Evolutionary conservation across 1,140 invertebrate genomes (phyloP), one percentile per base, ranked within the genome.

Genomic region (Paramacrobiotus metropolitanus): DNA sequence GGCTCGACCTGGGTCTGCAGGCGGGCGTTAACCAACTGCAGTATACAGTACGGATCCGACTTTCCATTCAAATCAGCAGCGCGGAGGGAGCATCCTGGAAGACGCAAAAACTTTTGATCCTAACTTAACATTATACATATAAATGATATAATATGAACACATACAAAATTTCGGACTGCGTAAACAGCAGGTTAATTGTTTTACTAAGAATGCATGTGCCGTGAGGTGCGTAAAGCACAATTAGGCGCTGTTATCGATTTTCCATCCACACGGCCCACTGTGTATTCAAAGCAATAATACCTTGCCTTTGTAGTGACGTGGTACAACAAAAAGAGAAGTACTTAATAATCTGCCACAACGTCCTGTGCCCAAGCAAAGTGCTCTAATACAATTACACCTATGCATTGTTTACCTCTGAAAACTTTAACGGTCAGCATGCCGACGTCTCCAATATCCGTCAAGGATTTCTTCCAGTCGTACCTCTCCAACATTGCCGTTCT

Each of bases 1-100:
- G 98, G 98, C 72, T 96, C 91, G 1, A 94, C 98, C 72, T 97
- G 91, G 0, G 94, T 98, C 74, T 96, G 91, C 40, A 97, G 75
- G 59, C 92, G 79, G 1, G 88, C 80, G 74, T 98, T 98, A 1
- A 88, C 86, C 59, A 98, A 73, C 73, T 98, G 92, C 1, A 99
- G 68, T 0, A 97, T 92, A 75, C 89, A 95, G 72, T 97, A 99
- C 0, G 94, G 94, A 76, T 99, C 94, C 65, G 77, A 78, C 65
- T 79, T 79, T 9, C 74, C 74, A 3, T 71, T 73, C 40, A 73
- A 64, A 65, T 75, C 73, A 21, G 70, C 71, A 59, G 71, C 64
- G 31, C 67, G 48, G 28, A 74, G 62, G 60, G 66, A 68, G 60
- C 68, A 67, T 44, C 71, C 73, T 65, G 67, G n/a, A n/a, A n/a